Base-by-base conservation (phyloP, 1,140 invertebrate genomes). In the Frieseomelitta varia region DNA sequence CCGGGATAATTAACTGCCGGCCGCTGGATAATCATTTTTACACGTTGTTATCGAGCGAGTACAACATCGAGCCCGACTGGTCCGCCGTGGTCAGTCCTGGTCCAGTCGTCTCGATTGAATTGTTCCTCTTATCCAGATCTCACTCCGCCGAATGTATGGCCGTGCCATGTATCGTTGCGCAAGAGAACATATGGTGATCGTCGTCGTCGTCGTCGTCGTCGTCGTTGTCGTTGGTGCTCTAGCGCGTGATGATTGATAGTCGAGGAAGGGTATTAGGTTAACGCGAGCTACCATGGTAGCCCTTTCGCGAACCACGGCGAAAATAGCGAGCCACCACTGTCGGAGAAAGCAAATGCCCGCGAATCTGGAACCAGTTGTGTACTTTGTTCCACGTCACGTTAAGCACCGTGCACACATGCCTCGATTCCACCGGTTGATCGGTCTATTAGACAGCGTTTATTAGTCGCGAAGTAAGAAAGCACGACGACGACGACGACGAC, bases 261-360 rank as follows among this genome's bases (percentile, higher is more conserved):
- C 85, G 79, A 61, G 39, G 85, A 89, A 89, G 61, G 79, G 55
- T 90, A 87, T 90, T 89, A 89, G 88, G 88, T 89, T 71, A 90
- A 74, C 78, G 63, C 21, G 78, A 47, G 91, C 92, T 92, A 92
- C 89, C 85, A 86, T 90, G 79, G 91, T 91, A 93, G 91, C 87
- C 79, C 61, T 75, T 82, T 83, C 61, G 67, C 14, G 79, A 47
- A 53, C 86, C 17, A 55, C 75, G 67, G 15, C 34, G 56, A 69
- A 69, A 76, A 79, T 27, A 51, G 65, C 55, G 53, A 65, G 67
- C 51, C 39, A 63, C n/a, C 53, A n/a, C 56, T 14, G 63, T 56
- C 69, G 79, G 84, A 88, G 88, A 89, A 86, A 89, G 84, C 84
- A 89, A 83, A 53, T 79, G 27, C 53, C 17, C 58, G 84, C 87